Evolutionary conservation across 1,140 invertebrate species (phyloP), one percentile per base, ranked within the genome.

Genomic region (Cydia fagiglandana): DNA sequence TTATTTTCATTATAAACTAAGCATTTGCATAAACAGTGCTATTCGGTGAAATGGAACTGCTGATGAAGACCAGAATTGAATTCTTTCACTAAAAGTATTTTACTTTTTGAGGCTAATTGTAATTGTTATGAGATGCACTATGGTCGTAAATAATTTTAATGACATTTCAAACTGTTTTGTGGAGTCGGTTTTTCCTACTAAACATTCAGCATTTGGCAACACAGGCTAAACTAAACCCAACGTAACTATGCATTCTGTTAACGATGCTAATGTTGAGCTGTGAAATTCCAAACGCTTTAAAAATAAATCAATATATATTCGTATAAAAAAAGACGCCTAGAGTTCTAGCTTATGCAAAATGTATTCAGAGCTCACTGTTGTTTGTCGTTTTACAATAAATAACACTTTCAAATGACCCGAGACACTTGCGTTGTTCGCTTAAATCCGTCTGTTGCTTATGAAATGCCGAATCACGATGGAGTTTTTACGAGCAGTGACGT

Each of bases 321-420:
- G 15, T 56, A 53, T 61, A 6, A 61, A 61, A 61, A 61, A 24
- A 61, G 9, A 61, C 56, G 53, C n/a, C 47, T 10, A 50, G 53
- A 24, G 56, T 20, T 20, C 34, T 24, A 70, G 38, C 34, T 70
- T 41, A 70, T 70, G 66, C 66, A 38, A 70, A 70, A 70, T 70
- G n/a, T 70, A 70, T 66, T 66, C 30, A 70, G 66, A 38, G 34
- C 64, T 34, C 28, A 38, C 66, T 70, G 66, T 41, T 70, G 66
- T 41, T 38, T 70, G 30, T 70, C 66, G 30, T 70, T 70, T 70
- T 70, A 70, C 30, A 70, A 70, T 70, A 45, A 70, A 70, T 70
- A 38, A 70, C 56, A 70, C 34, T 38, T 45, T 38, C 66, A 70
- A 70, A 70, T 70, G 66, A 70, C n/a, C 66, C 7, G 66, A 70